phyloP scores from a whole-genome alignment of 2,888 invertebrate genomes.

The Eumerus sabulonum region DNA sequence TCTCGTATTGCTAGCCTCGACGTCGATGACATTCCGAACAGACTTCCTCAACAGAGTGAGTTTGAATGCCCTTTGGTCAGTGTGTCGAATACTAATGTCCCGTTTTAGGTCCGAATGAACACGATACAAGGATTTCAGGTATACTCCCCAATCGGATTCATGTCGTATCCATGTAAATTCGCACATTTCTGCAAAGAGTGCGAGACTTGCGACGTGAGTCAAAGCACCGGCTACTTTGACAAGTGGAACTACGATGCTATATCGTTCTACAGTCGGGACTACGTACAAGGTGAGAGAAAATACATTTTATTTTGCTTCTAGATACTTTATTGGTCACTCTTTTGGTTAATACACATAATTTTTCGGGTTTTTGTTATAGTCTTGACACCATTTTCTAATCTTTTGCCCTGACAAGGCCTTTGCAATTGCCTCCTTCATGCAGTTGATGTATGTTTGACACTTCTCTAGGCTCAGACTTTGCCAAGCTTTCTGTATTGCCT shows the following conservation, averaged over 20 bases:
- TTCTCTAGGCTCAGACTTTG: no score
- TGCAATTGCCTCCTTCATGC: no score
- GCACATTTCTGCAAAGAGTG: conserved; percentile 82
- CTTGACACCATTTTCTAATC: no score
- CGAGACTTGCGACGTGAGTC: conserved; percentile 84
- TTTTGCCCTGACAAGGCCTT: no score
- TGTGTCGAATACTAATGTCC: conserved; percentile 23
- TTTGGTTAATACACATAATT: no score
- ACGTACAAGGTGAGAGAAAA: conserved; percentile 84
- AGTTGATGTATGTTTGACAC: no score
- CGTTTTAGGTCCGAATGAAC: conserved; percentile 92
- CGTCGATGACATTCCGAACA: conserved; percentile 85
- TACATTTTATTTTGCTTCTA: no score
- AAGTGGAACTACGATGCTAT: conserved; percentile 85
- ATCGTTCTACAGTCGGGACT: conserved; percentile 92
- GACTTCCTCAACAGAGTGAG: conserved; percentile 92
- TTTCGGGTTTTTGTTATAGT: no score
- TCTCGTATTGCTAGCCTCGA: conserved; percentile 84
- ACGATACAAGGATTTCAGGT: conserved; percentile 93
- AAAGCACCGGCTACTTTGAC: conserved; percentile 90
- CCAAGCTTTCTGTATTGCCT: no score
- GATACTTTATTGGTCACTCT: background rate
- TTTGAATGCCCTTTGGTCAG: background rate
- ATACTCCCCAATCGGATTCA: conserved; percentile 94
- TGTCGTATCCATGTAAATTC: conserved; percentile 85